Base-by-base conservation (phyloP, 2,888 invertebrate genomes). In the Eupithecia inturbata region DNA sequence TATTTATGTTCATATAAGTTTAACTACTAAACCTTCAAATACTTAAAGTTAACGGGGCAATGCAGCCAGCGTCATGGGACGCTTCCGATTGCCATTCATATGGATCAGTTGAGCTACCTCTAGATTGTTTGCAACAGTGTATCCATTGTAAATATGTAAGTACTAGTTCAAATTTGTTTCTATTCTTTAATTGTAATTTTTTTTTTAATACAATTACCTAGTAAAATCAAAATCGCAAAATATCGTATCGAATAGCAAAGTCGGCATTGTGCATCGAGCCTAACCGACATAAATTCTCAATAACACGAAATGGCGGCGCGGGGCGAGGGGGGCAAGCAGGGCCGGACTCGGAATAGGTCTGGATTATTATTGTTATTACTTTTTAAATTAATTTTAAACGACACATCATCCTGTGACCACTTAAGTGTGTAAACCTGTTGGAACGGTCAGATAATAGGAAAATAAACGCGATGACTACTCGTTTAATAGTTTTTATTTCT, bases 271-370 rank as follows among this genome's bases (percentile, higher is more conserved):
- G 87, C 66, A 80, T 82, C 57, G 78, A 26, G 80, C 93, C 82
- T 91, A 85, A 90, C 81, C 92, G 93, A 92, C 93, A 93, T 94
- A 94, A 94, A 94, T 94, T 94, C 94, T 91, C 93, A 93, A 94
- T 94, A 94, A 94, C 94, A 93, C 93, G 92, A 92, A 93, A 91
- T 90, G 91, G 93, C 85, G 89, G 89, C 86, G 89, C 82, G 89
- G 90, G 88, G 80, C 78, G 85, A 82, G 83, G 84, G 86, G 82
- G 84, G 83, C 49, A 77, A 78, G 79, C 77, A 89, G 89, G 87
- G 81, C 63, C 83, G 84, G n/a, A 86, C 83, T 66, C 6, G 39
- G 68, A n/a, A 28, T 6, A 4, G 28, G 16, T 19, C 71, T 22
- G 1, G 5, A 16, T 78, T 72, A 74, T 79, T 82, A 81, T 81